Evolutionary conservation across 1,140 invertebrate species (phyloP).

Genomic region (Agrypnia vestita): DNA sequence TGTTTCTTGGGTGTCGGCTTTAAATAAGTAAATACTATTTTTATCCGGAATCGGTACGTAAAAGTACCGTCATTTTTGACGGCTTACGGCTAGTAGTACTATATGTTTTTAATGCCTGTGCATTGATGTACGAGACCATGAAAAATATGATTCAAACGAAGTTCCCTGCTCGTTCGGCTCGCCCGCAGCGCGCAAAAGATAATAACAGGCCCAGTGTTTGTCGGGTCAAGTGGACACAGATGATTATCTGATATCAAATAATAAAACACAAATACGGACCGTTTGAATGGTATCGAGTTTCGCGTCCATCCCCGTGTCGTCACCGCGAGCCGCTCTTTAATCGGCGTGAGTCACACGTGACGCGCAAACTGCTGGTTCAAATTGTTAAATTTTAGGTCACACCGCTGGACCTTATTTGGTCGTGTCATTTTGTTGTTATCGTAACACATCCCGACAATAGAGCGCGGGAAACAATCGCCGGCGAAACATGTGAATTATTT

Average conservation of each 20-base stretch:
- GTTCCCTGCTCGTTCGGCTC: not conserved
- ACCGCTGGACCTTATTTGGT: not conserved
- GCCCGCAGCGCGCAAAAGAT: not conserved
- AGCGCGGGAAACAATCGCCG: too few species aligned
- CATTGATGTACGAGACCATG: too few species aligned
- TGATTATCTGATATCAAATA: slow-evolving; percentile 32
- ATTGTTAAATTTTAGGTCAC: not conserved
- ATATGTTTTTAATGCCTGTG: too few species aligned
- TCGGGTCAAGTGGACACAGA: slow-evolving; percentile 24
- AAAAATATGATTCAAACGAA: too few species aligned
- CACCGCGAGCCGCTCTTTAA: not conserved
- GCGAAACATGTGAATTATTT: too few species aligned
- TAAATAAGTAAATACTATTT: too few species aligned
- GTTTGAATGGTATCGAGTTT: not conserved
- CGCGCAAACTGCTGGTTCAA: not conserved
- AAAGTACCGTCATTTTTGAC: too few species aligned
- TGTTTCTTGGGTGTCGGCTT: too few species aligned
- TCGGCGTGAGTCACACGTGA: not conserved
- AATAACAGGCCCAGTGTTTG: slow-evolving; percentile 5
- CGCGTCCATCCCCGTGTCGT: not conserved
- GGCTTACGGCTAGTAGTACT: too few species aligned
- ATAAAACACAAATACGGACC: slow-evolving; percentile 23
- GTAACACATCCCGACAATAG: too few species aligned
- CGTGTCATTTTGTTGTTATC: too few species aligned
- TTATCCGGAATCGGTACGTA: too few species aligned